A percentile compares a stretch with the other conserved stretches of the same genome.
Conservation (phyloP, 2,888 invertebrate genomes). For the Scaptomyza tumidula region DNA sequence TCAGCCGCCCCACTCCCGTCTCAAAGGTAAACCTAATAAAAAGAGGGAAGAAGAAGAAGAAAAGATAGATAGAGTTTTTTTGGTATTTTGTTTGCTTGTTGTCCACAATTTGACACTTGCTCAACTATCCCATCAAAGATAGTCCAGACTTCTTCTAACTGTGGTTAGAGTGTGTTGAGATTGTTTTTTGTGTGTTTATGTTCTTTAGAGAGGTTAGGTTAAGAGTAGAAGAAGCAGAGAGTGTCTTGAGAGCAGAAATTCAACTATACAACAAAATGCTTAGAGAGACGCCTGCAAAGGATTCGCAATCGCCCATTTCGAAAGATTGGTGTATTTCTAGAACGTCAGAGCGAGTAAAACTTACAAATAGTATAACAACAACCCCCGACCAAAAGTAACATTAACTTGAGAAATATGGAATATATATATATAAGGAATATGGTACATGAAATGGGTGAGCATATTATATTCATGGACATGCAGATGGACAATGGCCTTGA, state of each 20-base stretch:
- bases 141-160: slow-evolving; percentile 1
- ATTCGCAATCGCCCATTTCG: slow-evolving; percentile 53
- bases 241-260: slow-evolving; percentile 24
- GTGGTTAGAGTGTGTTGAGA: background rate
- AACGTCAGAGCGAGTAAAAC: slow-evolving; percentile 26
- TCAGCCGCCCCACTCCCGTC: slow-evolving; percentile 86
- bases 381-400: slow-evolving; percentile 32
- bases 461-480: slow-evolving; percentile 31
- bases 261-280: slow-evolving; percentile 56
- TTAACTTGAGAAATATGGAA: slow-evolving; percentile 16
- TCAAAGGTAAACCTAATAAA: slow-evolving; percentile 85
- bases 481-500: slow-evolving; percentile 33
- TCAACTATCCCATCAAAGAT: slow-evolving; percentile 7
- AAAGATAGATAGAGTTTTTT: slow-evolving; percentile 80
- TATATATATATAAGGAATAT: slow-evolving; percentile 28
- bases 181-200: slow-evolving; percentile 10
- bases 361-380: slow-evolving; percentile 28
- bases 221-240: slow-evolving; percentile 7
- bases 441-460: slow-evolving; percentile 39
- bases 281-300: slow-evolving; percentile 55
- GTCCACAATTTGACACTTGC: slow-evolving; percentile 48
- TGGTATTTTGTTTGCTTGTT: slow-evolving; percentile 49
- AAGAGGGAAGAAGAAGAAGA: slow-evolving; percentile 78
- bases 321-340: slow-evolving; percentile 82
- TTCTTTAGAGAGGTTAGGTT: slow-evolving; percentile 48